These are phyloP conservation scores for Agapostemon virescens DNA, from an alignment of 2,888 invertebrate species.

Conservation along the genomic window DNA sequence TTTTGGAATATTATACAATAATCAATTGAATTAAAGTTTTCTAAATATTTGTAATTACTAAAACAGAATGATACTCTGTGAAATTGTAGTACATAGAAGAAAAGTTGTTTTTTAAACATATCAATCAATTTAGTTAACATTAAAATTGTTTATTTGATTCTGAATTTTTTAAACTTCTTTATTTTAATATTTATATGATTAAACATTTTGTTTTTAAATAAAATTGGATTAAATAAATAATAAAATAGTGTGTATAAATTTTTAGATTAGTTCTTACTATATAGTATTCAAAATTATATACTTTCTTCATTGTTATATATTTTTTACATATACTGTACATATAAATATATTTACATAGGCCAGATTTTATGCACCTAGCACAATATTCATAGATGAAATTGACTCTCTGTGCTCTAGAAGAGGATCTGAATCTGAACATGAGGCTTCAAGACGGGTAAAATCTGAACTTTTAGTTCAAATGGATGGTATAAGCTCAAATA, in stretches of 20 bases:
- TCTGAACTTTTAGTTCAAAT: constrained; percentile 98
- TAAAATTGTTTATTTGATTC: neutral
- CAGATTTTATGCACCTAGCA: constrained; percentile 98
- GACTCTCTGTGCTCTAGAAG: constrained; percentile 97
- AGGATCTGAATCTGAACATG: constrained; percentile 98
- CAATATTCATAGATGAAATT: constrained; percentile 99
- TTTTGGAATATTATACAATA: neutral
- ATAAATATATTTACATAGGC: constrained; percentile 84
- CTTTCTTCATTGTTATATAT: neutral
- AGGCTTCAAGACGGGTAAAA: constrained; percentile 97
- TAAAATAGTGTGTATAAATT: neutral
- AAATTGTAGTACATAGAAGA: neutral
- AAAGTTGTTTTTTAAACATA: neutral
- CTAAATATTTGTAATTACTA: neutral
- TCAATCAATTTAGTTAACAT: neutral
- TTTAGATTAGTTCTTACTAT: neutral
- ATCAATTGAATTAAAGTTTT: neutral
- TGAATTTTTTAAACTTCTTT: neutral
- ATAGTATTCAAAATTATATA: neutral
- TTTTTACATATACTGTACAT: neutral
- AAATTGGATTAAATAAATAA: neutral
- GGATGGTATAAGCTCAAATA: constrained; percentile 94
- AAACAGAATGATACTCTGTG: neutral
- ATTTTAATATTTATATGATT: neutral
- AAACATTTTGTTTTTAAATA: neutral